Percentiles rank a stretch among this genome's conserved stretches.
phyloP scores from a whole-genome alignment of 2,113 vertebrate genomes.

The Megaleporinus macrocephalus region DNA sequence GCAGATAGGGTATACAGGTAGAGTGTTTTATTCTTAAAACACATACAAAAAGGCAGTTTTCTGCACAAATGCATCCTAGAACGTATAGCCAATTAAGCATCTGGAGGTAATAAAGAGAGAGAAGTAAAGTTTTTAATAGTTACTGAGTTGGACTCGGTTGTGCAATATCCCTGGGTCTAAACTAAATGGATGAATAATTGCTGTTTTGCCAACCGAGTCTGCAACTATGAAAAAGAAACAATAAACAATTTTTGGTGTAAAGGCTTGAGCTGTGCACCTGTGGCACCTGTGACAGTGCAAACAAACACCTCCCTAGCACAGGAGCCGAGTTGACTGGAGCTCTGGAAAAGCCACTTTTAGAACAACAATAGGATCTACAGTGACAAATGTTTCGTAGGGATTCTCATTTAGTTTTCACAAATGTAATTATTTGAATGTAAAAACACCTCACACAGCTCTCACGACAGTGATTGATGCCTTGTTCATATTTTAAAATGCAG shows the following conservation, averaged over 20 bases:
- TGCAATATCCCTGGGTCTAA: not conserved
- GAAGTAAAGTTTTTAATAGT: not conserved
- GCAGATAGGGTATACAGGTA: not conserved
- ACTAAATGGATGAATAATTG: not conserved
- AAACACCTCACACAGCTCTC: not conserved
- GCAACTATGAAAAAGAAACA: not conserved
- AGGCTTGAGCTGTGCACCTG: not conserved
- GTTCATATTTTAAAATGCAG: not conserved
- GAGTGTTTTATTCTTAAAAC: not conserved
- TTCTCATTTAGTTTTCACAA: not conserved
- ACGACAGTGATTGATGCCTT: not conserved
- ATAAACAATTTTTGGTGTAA: not conserved
- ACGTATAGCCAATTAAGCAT: not conserved
- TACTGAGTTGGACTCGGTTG: not conserved
- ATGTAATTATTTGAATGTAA: not conserved
- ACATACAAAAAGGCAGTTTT: not conserved
- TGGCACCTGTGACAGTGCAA: not conserved
- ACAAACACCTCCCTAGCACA: not conserved
- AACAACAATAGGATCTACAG: not conserved
- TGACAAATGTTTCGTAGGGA: not conserved
- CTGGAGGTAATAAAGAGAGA: not conserved
- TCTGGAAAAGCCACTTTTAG: not conserved
- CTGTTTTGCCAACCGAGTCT: not conserved
- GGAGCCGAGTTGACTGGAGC: not conserved
- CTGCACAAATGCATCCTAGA: not conserved